Base-by-base conservation (phyloP, 2,797 vertebrate genomes). In the Hippopotamyrus pictus region DNA sequence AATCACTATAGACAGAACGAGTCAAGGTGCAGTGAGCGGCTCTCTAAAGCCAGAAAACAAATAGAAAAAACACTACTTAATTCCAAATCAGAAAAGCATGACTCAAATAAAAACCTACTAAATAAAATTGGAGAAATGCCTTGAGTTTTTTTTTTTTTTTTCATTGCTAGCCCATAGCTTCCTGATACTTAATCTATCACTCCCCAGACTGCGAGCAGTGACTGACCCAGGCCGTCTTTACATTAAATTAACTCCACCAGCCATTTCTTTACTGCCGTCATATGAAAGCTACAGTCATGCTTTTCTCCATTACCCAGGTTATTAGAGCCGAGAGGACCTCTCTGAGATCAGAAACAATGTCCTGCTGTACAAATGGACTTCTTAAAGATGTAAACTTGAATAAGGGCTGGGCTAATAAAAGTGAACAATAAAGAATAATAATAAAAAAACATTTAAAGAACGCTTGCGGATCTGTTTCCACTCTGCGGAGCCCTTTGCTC, bases 101-200 rank as follows among this genome's bases (percentile, higher is more conserved):
- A 57, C 53, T 88, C 88, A 91, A 92, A 86, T 93, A 65, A 41
- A n/a, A 83, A 46, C 65, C 92, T 90, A 93, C 91, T 76, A 93
- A 91, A 91, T 92, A 93, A 94, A 14, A 41, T 19, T 41, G 90
- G 90, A 87, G 91, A 91, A 86, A 51, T 29, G 84, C 41, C 29
- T 88, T 9, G 22, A 88, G 92, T 89, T 91, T 90, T 92, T 94
- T 41, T 90, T 92, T 94, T 41, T 94, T 93, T 94, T 54, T 3
- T 1, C 22, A 25, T 51, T 54, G 14, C n/a, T 48, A 50, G 22
- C 92, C 92, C 90, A 93, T 93, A 93, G 89, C 92, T 95, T 88
- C 90, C 93, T 90, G 90, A 93, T 95, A 94, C 94, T 94, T 95
- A 95, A 95, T 94, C 94, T 94, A 93, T 94, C 93, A 91, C 89